Conservation (phyloP, 2,888 invertebrate genomes). For the Trichacis sp. region DNA sequence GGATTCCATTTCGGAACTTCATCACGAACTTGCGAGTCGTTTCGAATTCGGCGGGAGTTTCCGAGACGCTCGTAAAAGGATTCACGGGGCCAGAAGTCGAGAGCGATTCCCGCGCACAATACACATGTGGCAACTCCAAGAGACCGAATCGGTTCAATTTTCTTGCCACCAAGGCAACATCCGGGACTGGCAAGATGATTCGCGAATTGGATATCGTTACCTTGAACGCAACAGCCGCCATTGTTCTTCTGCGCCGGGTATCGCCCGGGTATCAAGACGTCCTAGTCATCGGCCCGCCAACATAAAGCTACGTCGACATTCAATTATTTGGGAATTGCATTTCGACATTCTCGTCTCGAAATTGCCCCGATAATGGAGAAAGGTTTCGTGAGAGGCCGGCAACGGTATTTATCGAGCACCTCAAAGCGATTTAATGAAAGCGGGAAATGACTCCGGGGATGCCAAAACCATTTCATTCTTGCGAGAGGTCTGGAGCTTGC, state of each 20-base stretch:
- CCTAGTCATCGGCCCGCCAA: conserved; percentile 21
- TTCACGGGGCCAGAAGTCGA: conserved; percentile 15
- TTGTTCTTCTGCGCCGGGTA: conserved; percentile 39
- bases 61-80: conserved; percentile 17
- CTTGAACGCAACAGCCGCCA: conserved; percentile 33
- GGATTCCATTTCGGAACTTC: conserved; percentile 18
- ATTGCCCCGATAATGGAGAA: conserved; percentile 37
- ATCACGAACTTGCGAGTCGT: conserved; percentile 7
- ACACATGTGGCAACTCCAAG: conserved; percentile 29
- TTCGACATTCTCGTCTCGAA: conserved; percentile 37
- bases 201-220: conserved; percentile 42
- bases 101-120: conserved; percentile 11
- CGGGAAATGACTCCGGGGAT: conserved; percentile 6
- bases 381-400: conserved; percentile 22
- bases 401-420: conserved; percentile 27
- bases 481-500: neutral
- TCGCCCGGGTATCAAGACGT: conserved; percentile 26
- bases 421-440: conserved; percentile 7
- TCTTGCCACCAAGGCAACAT: conserved; percentile 39
- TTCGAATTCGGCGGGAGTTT: neutral
- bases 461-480: neutral
- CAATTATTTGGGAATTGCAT: conserved; percentile 43
- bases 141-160: conserved; percentile 42
- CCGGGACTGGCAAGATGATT: conserved; percentile 42
- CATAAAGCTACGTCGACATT: conserved; percentile 39